phyloP scores from a whole-genome alignment of 2,113 vertebrate species.

The Oostethus manadensis region DNA sequence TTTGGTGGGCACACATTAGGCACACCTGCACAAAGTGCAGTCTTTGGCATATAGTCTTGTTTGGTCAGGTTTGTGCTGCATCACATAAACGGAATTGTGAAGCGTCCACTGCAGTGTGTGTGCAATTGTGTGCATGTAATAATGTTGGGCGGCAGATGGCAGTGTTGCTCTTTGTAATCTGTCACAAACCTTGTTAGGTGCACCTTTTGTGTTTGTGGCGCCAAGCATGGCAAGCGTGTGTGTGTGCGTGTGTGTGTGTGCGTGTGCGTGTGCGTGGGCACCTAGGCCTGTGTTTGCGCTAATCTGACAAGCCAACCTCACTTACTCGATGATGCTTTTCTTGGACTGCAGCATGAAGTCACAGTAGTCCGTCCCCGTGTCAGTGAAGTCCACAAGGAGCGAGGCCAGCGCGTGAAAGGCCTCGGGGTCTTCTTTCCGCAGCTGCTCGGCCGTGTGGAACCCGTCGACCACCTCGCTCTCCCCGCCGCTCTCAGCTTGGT shows the following conservation, averaged over 20 bases:
- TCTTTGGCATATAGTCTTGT: too few species aligned
- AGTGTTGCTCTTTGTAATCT: conserved; percentile 31
- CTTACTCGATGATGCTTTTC: conserved; percentile 89
- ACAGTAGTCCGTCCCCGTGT: conserved; percentile 87
- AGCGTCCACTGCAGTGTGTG: too few species aligned
- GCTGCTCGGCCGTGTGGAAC: conserved; percentile 77
- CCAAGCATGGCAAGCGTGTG: not conserved
- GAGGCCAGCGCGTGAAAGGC: conserved; percentile 81
- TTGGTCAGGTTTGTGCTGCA: too few species aligned
- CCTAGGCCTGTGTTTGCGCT: too few species aligned
- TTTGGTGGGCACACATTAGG: too few species aligned
- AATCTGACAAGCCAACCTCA: not conserved
- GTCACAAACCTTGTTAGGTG: not conserved
- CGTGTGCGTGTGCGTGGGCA: not conserved
- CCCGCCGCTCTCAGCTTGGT: conserved; percentile 79
- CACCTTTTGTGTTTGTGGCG: not conserved
- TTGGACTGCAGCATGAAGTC: conserved; percentile 89
- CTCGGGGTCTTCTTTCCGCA: conserved; percentile 77
- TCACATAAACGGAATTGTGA: too few species aligned
- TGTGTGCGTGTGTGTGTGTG: not conserved
- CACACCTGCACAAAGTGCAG: too few species aligned
- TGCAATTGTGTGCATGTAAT: not conserved
- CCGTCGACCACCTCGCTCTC: conserved; percentile 88
- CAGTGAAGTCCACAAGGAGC: conserved; percentile 80
- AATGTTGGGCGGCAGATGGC: conserved; percentile 57